These are phyloP conservation scores for Brachirus orientalis DNA, from an alignment of 2,113 vertebrate species.

Conservation along the genomic window DNA sequence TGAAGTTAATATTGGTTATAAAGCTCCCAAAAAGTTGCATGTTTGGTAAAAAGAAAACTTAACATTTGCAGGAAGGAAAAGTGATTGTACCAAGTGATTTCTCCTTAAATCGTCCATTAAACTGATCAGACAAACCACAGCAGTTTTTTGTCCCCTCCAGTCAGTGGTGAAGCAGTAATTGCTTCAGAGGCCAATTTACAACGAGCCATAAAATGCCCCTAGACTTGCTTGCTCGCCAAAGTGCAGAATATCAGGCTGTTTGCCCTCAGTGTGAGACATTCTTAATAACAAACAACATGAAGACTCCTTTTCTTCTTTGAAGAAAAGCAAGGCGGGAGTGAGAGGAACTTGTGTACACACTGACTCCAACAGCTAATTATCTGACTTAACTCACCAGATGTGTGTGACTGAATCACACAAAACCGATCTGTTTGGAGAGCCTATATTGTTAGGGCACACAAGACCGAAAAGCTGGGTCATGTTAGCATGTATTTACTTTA, in stretches of 20 bases:
- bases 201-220: constrained; percentile 72
- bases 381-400: constrained; percentile 67
- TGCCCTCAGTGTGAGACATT: constrained; percentile 70
- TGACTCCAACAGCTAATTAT: constrained; percentile 71
- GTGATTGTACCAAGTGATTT: constrained; percentile 51
- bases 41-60: constrained; percentile 3
- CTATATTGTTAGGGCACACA: constrained; percentile 52
- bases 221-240: constrained; percentile 50
- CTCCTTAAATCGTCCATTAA: constrained; percentile 64
- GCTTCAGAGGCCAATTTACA: constrained; percentile 75
- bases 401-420: constrained; percentile 68
- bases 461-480: constrained; percentile 20
- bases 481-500: constrained; percentile 2
- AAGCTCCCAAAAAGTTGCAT: constrained; percentile 1
- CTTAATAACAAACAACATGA: constrained; percentile 67
- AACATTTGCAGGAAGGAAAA: constrained; percentile 18
- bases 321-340: constrained; percentile 71
- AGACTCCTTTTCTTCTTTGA: constrained; percentile 73
- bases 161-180: constrained; percentile 63
- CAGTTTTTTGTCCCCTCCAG: constrained; percentile 50
- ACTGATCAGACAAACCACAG: constrained; percentile 49
- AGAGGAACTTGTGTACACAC: constrained; percentile 77
- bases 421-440: constrained; percentile 68
- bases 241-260: constrained; percentile 71
- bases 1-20: neutral